Evolutionary conservation across 2,113 vertebrate species (phyloP).

Genomic region (Oplegnathus fasciatus): DNA sequence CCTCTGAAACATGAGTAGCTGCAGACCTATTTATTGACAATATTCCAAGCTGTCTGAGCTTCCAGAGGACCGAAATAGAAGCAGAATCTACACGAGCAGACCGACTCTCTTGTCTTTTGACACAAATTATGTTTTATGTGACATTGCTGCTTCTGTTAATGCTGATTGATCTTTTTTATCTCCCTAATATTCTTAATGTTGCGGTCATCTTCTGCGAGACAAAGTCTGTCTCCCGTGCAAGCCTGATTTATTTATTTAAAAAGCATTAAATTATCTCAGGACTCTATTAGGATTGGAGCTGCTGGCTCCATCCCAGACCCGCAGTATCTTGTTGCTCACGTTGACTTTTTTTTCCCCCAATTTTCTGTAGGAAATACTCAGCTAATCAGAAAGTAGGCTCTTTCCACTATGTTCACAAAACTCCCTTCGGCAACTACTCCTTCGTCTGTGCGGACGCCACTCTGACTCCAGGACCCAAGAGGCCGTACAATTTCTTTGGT

Average conservation of each 20-base stretch:
- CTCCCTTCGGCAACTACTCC: constrained; percentile 96
- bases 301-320: constrained; percentile 18
- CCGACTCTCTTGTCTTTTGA: constrained; percentile 25
- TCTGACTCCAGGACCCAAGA: constrained; percentile 92
- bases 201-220: constrained; percentile 18
- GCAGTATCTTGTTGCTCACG: constrained; percentile 3
- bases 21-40: constrained; percentile 49
- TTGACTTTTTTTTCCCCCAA: background rate
- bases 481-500: constrained; percentile 96
- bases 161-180: constrained; percentile 47
- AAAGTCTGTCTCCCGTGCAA: constrained; percentile 1
- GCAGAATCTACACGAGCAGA: constrained; percentile 20
- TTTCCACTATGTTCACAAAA: constrained; percentile 93
- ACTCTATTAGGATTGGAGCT: background rate
- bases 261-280: constrained; percentile 35
- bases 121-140: constrained; percentile 39
- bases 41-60: constrained; percentile 39
- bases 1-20: constrained; percentile 42
- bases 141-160: constrained; percentile 15
- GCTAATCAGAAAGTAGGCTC: constrained; percentile 92
- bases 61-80: constrained; percentile 60
- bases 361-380: constrained; percentile 92
- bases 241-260: constrained; percentile 35
- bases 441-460: constrained; percentile 96
- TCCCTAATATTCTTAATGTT: constrained; percentile 30